Conservation (phyloP, 2,797 vertebrate species). For the Thunnus albacares region DNA sequence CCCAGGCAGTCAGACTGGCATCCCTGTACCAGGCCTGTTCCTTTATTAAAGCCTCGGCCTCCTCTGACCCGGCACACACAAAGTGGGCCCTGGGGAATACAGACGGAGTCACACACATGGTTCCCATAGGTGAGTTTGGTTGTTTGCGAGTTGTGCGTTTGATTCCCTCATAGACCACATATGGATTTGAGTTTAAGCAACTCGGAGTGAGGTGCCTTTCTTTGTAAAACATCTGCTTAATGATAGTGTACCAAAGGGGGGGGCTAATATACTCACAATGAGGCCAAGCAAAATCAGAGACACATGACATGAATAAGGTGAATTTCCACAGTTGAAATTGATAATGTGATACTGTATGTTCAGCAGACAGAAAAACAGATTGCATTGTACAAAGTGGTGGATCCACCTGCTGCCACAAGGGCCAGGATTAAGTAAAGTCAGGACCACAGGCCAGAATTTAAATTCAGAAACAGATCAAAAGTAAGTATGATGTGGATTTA, state of each 20-base stretch:
- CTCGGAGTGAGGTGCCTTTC: slow-evolving; percentile 69
- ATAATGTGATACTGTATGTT: slow-evolving; percentile 43
- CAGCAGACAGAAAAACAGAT: slow-evolving; percentile 36
- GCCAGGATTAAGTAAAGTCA: background rate
- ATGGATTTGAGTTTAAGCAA: slow-evolving; percentile 68
- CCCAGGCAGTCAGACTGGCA: slow-evolving; percentile 81
- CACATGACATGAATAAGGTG: slow-evolving; percentile 70
- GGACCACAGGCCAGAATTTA: background rate
- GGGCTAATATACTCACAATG: slow-evolving; percentile 44
- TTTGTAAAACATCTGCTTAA: slow-evolving; percentile 80
- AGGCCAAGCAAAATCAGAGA: slow-evolving; percentile 69
- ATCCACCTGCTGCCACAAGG: slow-evolving; percentile 58
- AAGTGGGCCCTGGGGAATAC: slow-evolving; percentile 69
- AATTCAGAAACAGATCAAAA: background rate
- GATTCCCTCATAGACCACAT: slow-evolving; percentile 79
- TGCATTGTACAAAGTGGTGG: background rate
- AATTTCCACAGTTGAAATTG: slow-evolving; percentile 62
- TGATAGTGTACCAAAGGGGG: slow-evolving; percentile 71
- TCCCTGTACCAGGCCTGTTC: slow-evolving; percentile 77
- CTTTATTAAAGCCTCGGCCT: slow-evolving; percentile 83
- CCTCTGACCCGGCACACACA: slow-evolving; percentile 78
- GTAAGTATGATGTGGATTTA: background rate
- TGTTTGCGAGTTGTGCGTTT: slow-evolving; percentile 78
- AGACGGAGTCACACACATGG: slow-evolving; percentile 76
- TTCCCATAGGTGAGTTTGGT: slow-evolving; percentile 80